Percentiles rank a stretch among this genome's conserved stretches.
These are phyloP conservation scores for Pseudochirops corinnae DNA, from an alignment of 2,797 vertebrate genomes.

Conservation along the genomic window DNA sequence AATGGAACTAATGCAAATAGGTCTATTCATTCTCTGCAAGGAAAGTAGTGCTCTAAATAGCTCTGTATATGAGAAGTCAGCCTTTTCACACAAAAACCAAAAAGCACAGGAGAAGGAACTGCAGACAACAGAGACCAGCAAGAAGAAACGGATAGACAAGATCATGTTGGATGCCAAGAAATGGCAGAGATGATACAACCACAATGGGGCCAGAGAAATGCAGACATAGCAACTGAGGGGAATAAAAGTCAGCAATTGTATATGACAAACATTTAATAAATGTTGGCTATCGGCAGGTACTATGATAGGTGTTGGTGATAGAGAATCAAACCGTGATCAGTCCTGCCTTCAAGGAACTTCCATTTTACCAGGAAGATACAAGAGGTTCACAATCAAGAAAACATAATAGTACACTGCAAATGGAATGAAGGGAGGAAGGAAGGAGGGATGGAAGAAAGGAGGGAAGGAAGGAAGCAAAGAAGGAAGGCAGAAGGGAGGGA, in stretches of 20 bases:
- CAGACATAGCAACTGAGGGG: background rate
- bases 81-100: conserved; percentile 35
- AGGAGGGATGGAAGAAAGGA: fast-evolving
- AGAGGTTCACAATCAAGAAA: background rate
- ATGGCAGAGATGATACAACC: background rate
- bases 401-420: background rate
- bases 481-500: too few species aligned
- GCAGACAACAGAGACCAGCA: background rate
- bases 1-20: conserved; percentile 7
- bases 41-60: conserved; percentile 6
- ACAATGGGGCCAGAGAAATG: background rate
- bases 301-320: background rate
- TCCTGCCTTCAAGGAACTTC: background rate
- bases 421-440: background rate
- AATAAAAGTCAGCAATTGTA: background rate
- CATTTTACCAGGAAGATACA: background rate
- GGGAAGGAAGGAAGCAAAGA: too few species aligned
- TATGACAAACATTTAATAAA: background rate
- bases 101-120: conserved; percentile 9
- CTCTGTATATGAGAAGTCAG: conserved; percentile 45
- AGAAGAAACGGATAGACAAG: background rate
- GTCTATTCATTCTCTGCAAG: conserved; percentile 28
- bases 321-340: background rate
- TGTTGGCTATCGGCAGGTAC: background rate
- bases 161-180: background rate